Evolutionary conservation across 1,140 invertebrate species (phyloP).

Genomic region (Orius insidiosus): DNA sequence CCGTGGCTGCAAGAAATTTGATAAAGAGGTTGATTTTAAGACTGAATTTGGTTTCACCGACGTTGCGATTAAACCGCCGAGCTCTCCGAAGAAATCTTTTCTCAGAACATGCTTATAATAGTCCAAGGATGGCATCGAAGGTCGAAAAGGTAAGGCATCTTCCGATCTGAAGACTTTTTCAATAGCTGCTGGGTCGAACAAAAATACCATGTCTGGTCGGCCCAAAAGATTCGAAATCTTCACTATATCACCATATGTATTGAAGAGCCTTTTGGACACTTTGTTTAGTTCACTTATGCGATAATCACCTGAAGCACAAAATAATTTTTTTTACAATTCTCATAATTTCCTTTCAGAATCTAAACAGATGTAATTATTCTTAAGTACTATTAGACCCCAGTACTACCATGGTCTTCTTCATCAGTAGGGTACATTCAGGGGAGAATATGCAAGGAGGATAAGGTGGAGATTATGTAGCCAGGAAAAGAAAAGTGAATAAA

Average conservation of each 20-base stretch:
- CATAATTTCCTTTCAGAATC: no score
- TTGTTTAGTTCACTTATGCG: constrained; percentile 56
- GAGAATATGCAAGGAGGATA: no score
- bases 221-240: constrained; percentile 55
- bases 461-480: no score
- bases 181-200: constrained; percentile 59
- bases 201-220: constrained; percentile 59
- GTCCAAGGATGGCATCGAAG: constrained; percentile 57
- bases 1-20: constrained; percentile 49
- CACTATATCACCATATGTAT: constrained; percentile 50
- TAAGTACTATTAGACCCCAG: no score
- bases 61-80: constrained; percentile 60
- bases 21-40: background rate
- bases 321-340: no score
- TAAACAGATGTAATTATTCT: no score
- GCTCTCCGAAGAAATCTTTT: constrained; percentile 53
- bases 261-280: constrained; percentile 43
- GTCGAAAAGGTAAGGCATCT: constrained; percentile 54
- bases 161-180: constrained; percentile 55
- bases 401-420: no score
- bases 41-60: constrained; percentile 30
- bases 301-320: constrained; percentile 38
- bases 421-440: no score
- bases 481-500: no score
- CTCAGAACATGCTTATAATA: constrained; percentile 58